Conservation (phyloP, 1,140 invertebrate genomes). For the Drosophila pandora region DNA sequence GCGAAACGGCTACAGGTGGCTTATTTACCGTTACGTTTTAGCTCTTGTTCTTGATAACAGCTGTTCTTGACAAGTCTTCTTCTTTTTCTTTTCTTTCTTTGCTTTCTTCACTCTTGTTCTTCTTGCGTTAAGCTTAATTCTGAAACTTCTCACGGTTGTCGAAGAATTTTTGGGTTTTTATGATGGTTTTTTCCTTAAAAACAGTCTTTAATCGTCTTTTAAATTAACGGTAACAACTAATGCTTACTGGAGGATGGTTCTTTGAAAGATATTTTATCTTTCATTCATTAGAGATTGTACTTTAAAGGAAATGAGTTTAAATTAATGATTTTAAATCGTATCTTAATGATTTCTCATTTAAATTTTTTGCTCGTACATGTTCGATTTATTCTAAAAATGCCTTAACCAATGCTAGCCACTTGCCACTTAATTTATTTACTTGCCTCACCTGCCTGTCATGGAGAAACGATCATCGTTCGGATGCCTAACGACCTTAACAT, state of each 20-base stretch:
- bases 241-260: not conserved
- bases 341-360: not conserved
- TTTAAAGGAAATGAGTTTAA: no score
- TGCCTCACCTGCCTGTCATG: slow-evolving; percentile 16
- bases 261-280: slow-evolving; percentile 1
- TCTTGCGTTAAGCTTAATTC: slow-evolving; percentile 18
- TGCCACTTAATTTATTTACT: slow-evolving; percentile 1
- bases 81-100: not conserved
- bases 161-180: slow-evolving; percentile 16
- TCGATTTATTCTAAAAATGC: not conserved
- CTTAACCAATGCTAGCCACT: not conserved
- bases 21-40: slow-evolving; percentile 52
- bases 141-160: slow-evolving; percentile 28
- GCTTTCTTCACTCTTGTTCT: slow-evolving; percentile 15
- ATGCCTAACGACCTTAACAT: slow-evolving; percentile 36
- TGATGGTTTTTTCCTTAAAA: not conserved
- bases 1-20: slow-evolving; percentile 54
- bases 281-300: slow-evolving; percentile 8
- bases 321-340: no score
- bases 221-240: slow-evolving; percentile 26
- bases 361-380: not conserved
- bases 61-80: slow-evolving; percentile 27
- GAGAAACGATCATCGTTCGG: slow-evolving; percentile 12
- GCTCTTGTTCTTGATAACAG: slow-evolving; percentile 44
- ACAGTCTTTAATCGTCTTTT: slow-evolving; percentile 8